Evolutionary conservation across 2,888 invertebrate species (phyloP).

Genomic region (Meandrusa payeni): DNA sequence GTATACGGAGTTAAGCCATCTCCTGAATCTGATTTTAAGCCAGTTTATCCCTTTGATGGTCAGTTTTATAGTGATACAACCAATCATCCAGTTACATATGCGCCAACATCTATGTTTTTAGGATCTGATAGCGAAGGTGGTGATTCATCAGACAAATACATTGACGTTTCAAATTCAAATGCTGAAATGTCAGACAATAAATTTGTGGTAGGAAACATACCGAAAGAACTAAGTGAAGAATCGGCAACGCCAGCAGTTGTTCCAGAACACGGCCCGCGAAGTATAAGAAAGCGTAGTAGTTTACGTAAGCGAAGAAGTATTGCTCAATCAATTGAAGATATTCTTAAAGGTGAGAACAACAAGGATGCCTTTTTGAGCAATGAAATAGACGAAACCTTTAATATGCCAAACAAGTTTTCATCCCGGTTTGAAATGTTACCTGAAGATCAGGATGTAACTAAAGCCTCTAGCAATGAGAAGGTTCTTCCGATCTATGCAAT

Average conservation of each 20-base stretch:
- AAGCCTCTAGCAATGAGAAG: constrained; percentile 41
- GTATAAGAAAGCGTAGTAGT: constrained; percentile 44
- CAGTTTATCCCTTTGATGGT: constrained; percentile 69
- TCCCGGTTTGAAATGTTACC: constrained; percentile 18
- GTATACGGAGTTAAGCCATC: constrained; percentile 71
- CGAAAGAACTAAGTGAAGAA: constrained; percentile 76
- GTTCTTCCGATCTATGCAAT: constrained; percentile 50
- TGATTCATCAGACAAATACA: constrained; percentile 54
- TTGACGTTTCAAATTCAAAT: constrained; percentile 44
- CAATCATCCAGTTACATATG: constrained; percentile 58
- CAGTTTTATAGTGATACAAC: constrained; percentile 68
- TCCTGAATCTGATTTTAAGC: constrained; percentile 67
- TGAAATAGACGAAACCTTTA: constrained; percentile 68
- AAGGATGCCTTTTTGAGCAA: constrained; percentile 71
- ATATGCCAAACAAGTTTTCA: constrained; percentile 36
- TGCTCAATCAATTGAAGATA: constrained; percentile 62
- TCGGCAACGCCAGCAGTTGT: constrained; percentile 81
- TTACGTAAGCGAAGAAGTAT: constrained; percentile 49
- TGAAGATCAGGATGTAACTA: constrained; percentile 33
- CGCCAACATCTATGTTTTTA: constrained; percentile 72
- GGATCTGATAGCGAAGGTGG: constrained; percentile 66
- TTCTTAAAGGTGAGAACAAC: constrained; percentile 58
- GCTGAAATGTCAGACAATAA: constrained; percentile 62
- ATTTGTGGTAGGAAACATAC: constrained; percentile 85
- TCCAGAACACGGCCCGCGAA: constrained; percentile 84